A percentile compares a stretch with the other conserved stretches of the same genome.
These are phyloP conservation scores for Eurois occulta DNA, from an alignment of 2,888 invertebrate genomes.

Conservation along the genomic window DNA sequence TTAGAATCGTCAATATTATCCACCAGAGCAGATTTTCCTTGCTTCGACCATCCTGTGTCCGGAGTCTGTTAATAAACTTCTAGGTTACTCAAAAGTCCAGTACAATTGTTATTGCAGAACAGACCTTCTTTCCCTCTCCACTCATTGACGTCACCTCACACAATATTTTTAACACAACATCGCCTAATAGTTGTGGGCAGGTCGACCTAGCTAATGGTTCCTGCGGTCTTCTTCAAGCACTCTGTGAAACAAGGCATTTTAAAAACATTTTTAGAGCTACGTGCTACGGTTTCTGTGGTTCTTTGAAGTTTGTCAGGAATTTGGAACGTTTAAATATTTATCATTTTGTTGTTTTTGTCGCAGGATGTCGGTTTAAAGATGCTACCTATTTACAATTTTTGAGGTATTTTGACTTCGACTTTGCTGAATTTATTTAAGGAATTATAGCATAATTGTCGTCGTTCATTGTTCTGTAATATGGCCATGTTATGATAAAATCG, in stretches of 20 bases:
- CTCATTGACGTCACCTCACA: conserved; percentile 16
- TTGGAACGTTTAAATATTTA: conserved; percentile 22
- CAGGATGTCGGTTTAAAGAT: not conserved
- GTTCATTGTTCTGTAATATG: not conserved
- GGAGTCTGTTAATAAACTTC: not conserved
- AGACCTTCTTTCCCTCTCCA: not conserved
- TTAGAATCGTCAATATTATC: too few relatives aligned
- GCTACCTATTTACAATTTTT: conserved; percentile 9
- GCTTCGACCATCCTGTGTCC: not conserved
- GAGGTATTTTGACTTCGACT: not conserved
- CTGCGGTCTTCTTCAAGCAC: conserved; percentile 47
- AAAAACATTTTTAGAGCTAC: conserved; percentile 48
- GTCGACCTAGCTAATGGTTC: conserved; percentile 53
- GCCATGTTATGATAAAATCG: too few relatives aligned
- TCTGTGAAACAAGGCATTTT: conserved; percentile 56
- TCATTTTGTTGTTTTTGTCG: conserved; percentile 9
- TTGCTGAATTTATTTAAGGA: not conserved
- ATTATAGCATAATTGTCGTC: not conserved
- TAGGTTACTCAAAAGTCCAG: not conserved
- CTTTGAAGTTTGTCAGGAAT: conserved; percentile 48
- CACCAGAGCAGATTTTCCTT: not conserved
- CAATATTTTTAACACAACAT: conserved; percentile 45
- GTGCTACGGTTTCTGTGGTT: conserved; percentile 29
- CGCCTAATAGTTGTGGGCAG: conserved; percentile 59
- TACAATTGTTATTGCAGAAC: not conserved